Evolutionary conservation across 1,140 invertebrate species (phyloP).

Genomic region (Bombus waltoni): DNA sequence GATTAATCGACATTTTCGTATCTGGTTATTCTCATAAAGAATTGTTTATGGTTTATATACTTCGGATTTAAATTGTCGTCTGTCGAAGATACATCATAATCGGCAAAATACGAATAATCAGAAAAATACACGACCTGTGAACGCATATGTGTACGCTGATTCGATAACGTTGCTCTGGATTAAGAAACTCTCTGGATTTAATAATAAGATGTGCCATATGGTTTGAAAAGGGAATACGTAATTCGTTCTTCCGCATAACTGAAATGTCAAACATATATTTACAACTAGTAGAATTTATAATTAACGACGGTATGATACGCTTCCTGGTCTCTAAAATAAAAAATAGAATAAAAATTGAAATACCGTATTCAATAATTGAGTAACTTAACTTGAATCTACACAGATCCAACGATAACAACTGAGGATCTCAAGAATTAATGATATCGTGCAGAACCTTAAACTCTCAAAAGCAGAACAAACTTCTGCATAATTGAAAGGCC

Average conservation of each 20-base stretch:
- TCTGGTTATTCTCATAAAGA: no score
- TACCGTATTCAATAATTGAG: no score
- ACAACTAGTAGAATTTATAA: background rate
- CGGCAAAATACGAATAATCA: no score
- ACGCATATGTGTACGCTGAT: no score
- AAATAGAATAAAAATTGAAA: background rate
- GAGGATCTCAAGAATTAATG: background rate
- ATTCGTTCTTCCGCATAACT: background rate
- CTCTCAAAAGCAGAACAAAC: background rate
- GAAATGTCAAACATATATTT: background rate
- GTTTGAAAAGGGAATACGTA: background rate
- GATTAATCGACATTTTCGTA: no score
- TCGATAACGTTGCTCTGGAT: no score
- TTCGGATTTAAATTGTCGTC: no score
- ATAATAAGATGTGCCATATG: background rate
- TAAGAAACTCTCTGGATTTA: background rate
- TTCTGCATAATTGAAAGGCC: background rate
- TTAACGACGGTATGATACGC: background rate
- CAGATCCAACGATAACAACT: no score
- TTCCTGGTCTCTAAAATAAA: rapidly evolving
- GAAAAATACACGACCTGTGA: no score
- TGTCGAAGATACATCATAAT: no score
- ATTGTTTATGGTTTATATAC: no score
- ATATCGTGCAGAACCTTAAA: background rate
- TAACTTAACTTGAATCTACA: no score